These are phyloP conservation scores for Ips nitidus DNA, from an alignment of 1,140 invertebrate genomes.

Conservation along the genomic window DNA sequence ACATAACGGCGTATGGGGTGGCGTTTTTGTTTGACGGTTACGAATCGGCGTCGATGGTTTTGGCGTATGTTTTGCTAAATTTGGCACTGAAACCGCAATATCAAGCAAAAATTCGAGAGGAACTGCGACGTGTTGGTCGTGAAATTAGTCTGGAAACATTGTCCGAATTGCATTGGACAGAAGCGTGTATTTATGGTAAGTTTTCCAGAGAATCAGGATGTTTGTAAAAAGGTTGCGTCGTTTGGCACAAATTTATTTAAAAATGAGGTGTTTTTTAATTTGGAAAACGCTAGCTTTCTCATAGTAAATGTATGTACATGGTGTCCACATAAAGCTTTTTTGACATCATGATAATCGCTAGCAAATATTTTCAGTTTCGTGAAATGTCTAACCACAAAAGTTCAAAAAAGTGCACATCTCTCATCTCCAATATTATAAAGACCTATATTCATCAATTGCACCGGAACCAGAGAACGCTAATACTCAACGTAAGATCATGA, in stretches of 20 bases:
- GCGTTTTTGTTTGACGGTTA: conserved; percentile 33
- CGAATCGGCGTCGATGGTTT: conserved; percentile 20
- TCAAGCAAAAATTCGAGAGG: conserved; percentile 27
- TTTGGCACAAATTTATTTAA: background rate
- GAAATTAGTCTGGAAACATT: conserved; percentile 28
- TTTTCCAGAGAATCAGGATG: background rate
- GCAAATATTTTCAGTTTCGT: no score
- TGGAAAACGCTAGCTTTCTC: no score
- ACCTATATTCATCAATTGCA: no score
- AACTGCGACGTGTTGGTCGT: conserved; percentile 18
- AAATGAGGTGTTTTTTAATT: background rate
- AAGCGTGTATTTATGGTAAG: conserved; percentile 28
- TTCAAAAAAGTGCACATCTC: no score
- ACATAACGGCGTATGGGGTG: conserved; percentile 12
- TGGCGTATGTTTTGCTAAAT: conserved; percentile 19
- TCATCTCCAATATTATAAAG: no score
- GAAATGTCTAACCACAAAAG: no score
- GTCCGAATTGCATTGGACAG: conserved; percentile 22
- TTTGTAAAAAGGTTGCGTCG: background rate
- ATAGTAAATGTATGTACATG: no score
- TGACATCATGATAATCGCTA: background rate
- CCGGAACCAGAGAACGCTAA: no score
- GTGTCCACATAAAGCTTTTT: background rate
- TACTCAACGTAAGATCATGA: no score
- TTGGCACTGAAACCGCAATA: conserved; percentile 21